Evolutionary conservation across 2,113 vertebrate genomes (phyloP).

Genomic region (Rattus rattus): DNA sequence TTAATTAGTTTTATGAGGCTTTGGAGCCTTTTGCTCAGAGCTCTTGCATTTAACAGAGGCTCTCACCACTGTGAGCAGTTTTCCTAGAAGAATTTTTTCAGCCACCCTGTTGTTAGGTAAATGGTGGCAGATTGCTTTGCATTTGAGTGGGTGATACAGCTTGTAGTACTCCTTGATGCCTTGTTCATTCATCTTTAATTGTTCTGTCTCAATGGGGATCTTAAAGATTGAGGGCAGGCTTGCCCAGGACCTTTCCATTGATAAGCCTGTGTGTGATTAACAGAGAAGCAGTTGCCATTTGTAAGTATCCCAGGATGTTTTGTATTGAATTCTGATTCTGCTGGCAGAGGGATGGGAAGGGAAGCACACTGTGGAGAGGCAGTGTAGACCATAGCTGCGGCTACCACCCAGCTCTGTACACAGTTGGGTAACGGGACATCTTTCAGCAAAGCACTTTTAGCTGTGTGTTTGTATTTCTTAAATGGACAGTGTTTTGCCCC

Average conservation of each 20-base stretch:
- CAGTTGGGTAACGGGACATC: background rate
- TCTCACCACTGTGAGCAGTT: background rate
- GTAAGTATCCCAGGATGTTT: background rate
- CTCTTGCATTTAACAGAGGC: conserved; percentile 11
- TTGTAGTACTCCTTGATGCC: background rate
- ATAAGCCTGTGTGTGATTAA: background rate
- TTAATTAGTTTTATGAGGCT: conserved; percentile 64
- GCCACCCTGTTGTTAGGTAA: background rate
- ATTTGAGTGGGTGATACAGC: background rate
- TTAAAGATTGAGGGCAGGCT: background rate
- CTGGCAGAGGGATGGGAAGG: background rate
- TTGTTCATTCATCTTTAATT: background rate
- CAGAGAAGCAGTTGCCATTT: background rate
- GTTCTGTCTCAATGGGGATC: background rate
- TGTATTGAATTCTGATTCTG: background rate
- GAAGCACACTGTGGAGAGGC: background rate
- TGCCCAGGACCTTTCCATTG: conserved; percentile 11
- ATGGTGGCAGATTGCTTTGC: background rate
- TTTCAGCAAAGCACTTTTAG: background rate
- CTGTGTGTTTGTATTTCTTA: background rate
- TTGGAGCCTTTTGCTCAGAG: conserved; percentile 54
- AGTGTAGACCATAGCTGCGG: background rate
- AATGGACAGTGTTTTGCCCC: background rate
- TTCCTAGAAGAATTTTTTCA: conserved; percentile 15
- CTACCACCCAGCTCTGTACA: too few species aligned